phyloP scores from a whole-genome alignment of 2,888 invertebrate genomes.

The Latheticus oryzae region DNA sequence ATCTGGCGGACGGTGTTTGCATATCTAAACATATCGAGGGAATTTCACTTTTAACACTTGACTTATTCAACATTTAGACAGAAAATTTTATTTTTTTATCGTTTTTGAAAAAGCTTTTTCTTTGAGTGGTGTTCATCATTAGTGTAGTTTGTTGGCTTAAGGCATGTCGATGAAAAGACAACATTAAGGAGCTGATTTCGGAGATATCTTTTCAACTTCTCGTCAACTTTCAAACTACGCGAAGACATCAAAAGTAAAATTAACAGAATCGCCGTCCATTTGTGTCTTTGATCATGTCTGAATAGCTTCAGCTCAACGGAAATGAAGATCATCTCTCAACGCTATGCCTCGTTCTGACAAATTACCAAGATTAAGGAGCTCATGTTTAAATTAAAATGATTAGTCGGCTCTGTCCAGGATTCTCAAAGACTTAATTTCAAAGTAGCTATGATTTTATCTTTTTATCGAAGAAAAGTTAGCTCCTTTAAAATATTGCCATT shows the following conservation, averaged over 20 bases:
- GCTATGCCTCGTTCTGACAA: slow-evolving; percentile 46
- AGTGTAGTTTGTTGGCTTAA: too few species aligned
- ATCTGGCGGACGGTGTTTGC: slow-evolving; percentile 56
- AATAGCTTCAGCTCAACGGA: slow-evolving; percentile 49
- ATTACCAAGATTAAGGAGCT: slow-evolving; percentile 55
- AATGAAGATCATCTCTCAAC: slow-evolving; percentile 49
- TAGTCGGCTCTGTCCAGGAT: slow-evolving; percentile 41
- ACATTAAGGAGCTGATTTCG: slow-evolving; percentile 47
- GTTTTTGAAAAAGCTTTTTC: too few species aligned
- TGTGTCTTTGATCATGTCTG: slow-evolving; percentile 59
- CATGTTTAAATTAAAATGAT: slow-evolving; percentile 55
- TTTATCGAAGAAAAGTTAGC: slow-evolving; percentile 36
- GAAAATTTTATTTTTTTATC: slow-evolving; percentile 6
- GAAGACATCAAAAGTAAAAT: slow-evolving; percentile 59
- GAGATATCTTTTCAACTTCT: slow-evolving; percentile 57
- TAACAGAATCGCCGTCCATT: slow-evolving; percentile 58
- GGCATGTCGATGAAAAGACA: slow-evolving; percentile 24
- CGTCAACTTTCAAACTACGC: slow-evolving; percentile 55
- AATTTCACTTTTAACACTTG: slow-evolving; percentile 58
- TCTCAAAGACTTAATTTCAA: slow-evolving; percentile 34
- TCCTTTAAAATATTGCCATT: slow-evolving; percentile 27
- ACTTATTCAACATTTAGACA: slow-evolving; percentile 55
- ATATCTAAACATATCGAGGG: slow-evolving; percentile 59
- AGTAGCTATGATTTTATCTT: slow-evolving; percentile 39
- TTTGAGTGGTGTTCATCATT: too few species aligned